Evolutionary conservation across 2,888 invertebrate genomes (phyloP).

Genomic region (Allolobophora icterica): DNA sequence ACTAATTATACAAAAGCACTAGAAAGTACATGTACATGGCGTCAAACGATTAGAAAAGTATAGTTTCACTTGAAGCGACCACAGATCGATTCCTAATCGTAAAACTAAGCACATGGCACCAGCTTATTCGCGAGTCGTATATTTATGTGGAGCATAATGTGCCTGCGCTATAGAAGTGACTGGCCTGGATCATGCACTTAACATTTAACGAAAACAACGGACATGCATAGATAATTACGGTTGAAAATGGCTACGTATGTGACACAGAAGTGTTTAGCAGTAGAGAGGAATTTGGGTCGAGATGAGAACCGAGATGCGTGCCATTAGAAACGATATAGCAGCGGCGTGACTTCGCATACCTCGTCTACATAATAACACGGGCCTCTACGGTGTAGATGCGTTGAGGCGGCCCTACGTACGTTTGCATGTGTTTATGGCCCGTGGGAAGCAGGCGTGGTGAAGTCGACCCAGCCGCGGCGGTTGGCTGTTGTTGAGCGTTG

Average conservation of each 20-base stretch:
- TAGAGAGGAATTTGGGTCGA: not conserved
- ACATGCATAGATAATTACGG: not conserved
- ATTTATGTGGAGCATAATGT: too few relatives aligned
- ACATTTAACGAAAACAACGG: not conserved
- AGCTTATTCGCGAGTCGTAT: too few relatives aligned
- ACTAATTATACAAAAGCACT: too few relatives aligned
- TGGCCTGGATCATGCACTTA: not conserved
- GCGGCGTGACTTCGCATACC: not conserved
- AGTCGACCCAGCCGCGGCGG: not conserved
- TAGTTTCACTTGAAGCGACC: too few relatives aligned
- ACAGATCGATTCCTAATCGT: too few relatives aligned
- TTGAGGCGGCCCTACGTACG: not conserved
- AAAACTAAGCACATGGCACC: too few relatives aligned
- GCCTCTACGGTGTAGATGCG: not conserved
- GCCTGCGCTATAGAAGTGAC: not conserved
- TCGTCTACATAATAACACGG: not conserved
- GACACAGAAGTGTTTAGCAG: conserved; percentile 17
- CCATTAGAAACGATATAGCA: not conserved
- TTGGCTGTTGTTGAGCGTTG: not conserved
- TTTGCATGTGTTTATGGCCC: not conserved
- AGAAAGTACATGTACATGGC: too few relatives aligned
- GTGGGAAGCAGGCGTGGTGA: conserved; percentile 11
- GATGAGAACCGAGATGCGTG: not conserved
- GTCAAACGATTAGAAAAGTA: too few relatives aligned
- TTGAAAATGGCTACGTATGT: not conserved